Conservation (phyloP, 2,113 vertebrate species). For the Ardeotis arabs region DNA sequence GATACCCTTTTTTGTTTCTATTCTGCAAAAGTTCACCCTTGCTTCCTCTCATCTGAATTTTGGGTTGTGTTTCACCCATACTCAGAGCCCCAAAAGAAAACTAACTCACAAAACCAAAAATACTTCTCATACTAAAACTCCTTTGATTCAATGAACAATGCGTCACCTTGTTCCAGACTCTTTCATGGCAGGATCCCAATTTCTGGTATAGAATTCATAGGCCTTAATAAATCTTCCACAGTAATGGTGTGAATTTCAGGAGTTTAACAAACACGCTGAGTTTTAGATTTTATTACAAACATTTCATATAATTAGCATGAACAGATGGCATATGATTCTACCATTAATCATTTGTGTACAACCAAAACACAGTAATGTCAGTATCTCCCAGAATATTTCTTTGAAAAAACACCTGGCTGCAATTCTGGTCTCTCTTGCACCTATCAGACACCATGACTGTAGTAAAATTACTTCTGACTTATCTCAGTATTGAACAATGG, state of each 20-base stretch:
- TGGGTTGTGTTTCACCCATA: background rate
- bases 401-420: constrained; percentile 31
- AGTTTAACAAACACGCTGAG: background rate
- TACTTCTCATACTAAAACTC: background rate
- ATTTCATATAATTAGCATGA: constrained; percentile 54
- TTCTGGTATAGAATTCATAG: background rate
- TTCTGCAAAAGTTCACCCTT: background rate
- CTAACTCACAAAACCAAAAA: background rate
- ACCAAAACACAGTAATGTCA: constrained; percentile 31
- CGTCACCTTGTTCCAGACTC: background rate
- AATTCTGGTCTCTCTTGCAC: constrained; percentile 13
- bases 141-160: background rate
- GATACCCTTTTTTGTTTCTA: background rate
- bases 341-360: constrained; percentile 59
- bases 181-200: background rate
- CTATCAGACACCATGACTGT: background rate
- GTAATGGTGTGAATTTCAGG: background rate
- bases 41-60: background rate
- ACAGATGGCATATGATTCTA: constrained; percentile 54
- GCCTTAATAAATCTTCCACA: constrained; percentile 35
- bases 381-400: background rate
- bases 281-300: constrained; percentile 46
- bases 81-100: background rate
- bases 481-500: background rate
- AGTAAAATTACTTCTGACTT: constrained; percentile 45